Conservation (phyloP, 2,888 invertebrate genomes). For the Limnephilus lunatus region DNA sequence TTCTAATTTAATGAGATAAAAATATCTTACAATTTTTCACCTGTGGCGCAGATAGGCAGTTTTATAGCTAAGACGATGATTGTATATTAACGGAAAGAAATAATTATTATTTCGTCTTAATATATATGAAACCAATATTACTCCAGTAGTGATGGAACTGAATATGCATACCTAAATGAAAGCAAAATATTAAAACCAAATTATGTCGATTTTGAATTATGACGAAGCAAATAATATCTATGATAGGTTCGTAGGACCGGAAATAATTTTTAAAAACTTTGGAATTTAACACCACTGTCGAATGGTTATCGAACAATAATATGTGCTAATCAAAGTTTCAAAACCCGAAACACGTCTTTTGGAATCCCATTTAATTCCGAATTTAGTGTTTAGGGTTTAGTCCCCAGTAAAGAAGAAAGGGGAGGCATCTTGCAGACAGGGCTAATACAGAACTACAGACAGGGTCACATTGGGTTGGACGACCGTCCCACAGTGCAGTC, state of each 20-base stretch:
- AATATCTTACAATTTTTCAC: not conserved
- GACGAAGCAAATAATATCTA: too few species aligned
- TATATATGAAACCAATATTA: too few species aligned
- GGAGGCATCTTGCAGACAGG: slow-evolving; percentile 34
- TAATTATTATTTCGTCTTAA: not conserved
- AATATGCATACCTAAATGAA: not conserved
- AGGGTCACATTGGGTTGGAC: slow-evolving; percentile 52
- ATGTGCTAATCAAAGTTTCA: not conserved
- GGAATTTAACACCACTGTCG: not conserved
- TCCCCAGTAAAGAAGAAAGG: slow-evolving; percentile 10
- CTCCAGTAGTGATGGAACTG: not conserved
- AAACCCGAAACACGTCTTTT: not conserved
- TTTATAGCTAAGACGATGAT: not conserved
- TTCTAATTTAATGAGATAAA: not conserved
- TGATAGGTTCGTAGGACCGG: not conserved
- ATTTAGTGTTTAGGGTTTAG: not conserved
- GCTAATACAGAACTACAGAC: slow-evolving; percentile 21
- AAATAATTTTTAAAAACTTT: not conserved
- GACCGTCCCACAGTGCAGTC: slow-evolving; percentile 40
- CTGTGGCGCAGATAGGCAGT: not conserved
- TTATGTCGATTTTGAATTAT: not conserved
- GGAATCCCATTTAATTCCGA: not conserved
- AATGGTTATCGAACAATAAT: not conserved
- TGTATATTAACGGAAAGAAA: not conserved
- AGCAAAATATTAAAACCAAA: not conserved